Conservation (phyloP, 2,888 invertebrate genomes). For the Catocala fraxini region DNA sequence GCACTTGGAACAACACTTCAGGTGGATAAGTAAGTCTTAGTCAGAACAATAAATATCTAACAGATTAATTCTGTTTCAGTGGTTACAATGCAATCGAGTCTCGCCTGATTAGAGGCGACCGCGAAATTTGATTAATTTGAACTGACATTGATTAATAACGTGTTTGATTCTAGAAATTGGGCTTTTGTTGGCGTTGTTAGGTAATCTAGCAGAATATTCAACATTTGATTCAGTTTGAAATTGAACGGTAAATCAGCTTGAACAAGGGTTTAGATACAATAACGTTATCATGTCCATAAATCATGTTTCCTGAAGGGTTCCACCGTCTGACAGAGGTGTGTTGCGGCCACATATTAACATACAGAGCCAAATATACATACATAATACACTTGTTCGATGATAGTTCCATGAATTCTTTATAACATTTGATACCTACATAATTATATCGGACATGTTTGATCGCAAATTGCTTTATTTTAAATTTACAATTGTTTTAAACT, state of each 20-base stretch:
- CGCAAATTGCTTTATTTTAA: too few relatives aligned
- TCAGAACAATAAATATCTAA: slow-evolving; percentile 8
- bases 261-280: slow-evolving; percentile 1
- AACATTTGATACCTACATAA: too few relatives aligned
- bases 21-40: neutral
- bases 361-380: neutral
- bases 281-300: neutral
- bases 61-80: slow-evolving; percentile 10
- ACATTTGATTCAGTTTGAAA: neutral
- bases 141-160: slow-evolving; percentile 12
- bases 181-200: neutral
- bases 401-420: neutral
- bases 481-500: too few relatives aligned
- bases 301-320: neutral
- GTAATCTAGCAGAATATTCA: neutral
- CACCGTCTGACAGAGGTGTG: too few relatives aligned
- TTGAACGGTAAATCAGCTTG: neutral
- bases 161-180: slow-evolving; percentile 6
- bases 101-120: slow-evolving; percentile 9
- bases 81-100: slow-evolving; percentile 7
- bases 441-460: too few relatives aligned
- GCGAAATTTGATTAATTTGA: slow-evolving; percentile 11
- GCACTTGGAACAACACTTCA: slow-evolving; percentile 3
- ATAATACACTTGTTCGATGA: neutral
- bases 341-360: neutral